Evolutionary conservation across 2,888 invertebrate genomes (phyloP), one percentile per base, ranked within the genome.

Genomic region (Agrypnus murinus): DNA sequence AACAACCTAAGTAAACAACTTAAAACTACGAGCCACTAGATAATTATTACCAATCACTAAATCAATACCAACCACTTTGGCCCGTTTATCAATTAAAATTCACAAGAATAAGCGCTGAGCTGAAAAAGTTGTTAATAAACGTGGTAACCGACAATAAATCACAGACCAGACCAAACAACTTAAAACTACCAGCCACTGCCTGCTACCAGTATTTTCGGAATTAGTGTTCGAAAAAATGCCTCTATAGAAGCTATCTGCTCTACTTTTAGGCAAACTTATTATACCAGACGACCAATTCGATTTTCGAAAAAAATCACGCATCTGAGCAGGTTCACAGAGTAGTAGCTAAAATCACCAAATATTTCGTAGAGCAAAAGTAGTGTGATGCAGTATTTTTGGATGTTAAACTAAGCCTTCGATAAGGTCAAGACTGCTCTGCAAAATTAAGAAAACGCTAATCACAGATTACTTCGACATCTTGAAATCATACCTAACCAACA

Each of bases 21-120:
- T 34, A 57, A 57, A 57, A 32, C 57, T 32, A 34, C 57, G 17
- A 57, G 32, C 38, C 14, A 57, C 38, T 57, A 17, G 46, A 4
- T 46, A 46, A n/a, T n/a, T n/a, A n/a, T n/a, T n/a, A n/a, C n/a
- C n/a, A n/a, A n/a, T n/a, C n/a, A n/a, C n/a, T n/a, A n/a, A 46
- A 46, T 10, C 46, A n/a, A 14, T 10, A 17, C 19, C 6, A 46
- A 59, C 9, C 12, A 19, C 31, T 43, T 36, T 43, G 17, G 7
- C 14, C 19, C 25, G 7, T 43, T 40, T 45, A 9, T 7, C 6
- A 40, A 43, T 59, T 10, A 59, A 59, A 15, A 46, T 19, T 46
- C 46, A 17, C 15, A 46, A 17, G 46, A 46, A n/a, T 15, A 19
- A 46, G 46, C 9, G 7, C 36, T 36, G 36, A 9, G 7, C 36